Percentiles rank a stretch among this genome's conserved stretches.
Conservation (phyloP, 2,113 vertebrate genomes). For the Misgurnus anguillicaudatus region DNA sequence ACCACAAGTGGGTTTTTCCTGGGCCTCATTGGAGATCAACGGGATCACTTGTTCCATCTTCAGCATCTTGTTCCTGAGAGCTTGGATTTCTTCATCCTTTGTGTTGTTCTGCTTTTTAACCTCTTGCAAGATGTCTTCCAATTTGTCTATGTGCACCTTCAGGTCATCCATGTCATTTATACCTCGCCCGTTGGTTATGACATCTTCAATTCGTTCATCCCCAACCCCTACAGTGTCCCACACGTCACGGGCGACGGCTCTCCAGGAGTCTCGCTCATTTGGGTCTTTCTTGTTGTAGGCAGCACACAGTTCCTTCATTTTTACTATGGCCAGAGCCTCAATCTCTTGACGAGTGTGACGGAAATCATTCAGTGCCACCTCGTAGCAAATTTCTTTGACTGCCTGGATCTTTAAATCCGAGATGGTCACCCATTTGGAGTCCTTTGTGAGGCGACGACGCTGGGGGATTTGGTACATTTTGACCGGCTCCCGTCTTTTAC, state of each 20-base stretch:
- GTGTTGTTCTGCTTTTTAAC: conserved; percentile 98
- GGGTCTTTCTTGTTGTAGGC: conserved; percentile 96
- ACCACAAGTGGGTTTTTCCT: conserved; percentile 54
- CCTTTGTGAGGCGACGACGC: conserved; percentile 92
- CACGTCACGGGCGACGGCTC: conserved; percentile 93
- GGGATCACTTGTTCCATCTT: conserved; percentile 98
- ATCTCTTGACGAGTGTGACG: conserved; percentile 96
- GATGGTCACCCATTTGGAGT: conserved; percentile 98
- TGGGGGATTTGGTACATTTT: conserved; percentile 99
- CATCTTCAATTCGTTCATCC: conserved; percentile 92
- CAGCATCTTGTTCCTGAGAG: conserved; percentile 93
- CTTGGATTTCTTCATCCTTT: conserved; percentile 97
- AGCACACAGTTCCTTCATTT: conserved; percentile 97
- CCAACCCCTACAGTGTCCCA: conserved; percentile 98
- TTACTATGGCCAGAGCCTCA: conserved; percentile 96
- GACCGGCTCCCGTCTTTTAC: conserved; percentile 92
- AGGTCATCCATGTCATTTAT: conserved; percentile 89
- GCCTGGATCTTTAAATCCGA: conserved; percentile 99
- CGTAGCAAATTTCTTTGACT: conserved; percentile 98
- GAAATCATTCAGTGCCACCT: conserved; percentile 97
- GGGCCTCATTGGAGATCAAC: conserved; percentile 81
- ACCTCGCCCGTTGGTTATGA: conserved; percentile 78
- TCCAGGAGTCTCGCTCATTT: conserved; percentile 95
- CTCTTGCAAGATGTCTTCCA: conserved; percentile 96
- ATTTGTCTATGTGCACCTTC: conserved; percentile 95